Evolutionary conservation across 2,797 vertebrate genomes (phyloP).

Genomic region (Falco columbarius): DNA sequence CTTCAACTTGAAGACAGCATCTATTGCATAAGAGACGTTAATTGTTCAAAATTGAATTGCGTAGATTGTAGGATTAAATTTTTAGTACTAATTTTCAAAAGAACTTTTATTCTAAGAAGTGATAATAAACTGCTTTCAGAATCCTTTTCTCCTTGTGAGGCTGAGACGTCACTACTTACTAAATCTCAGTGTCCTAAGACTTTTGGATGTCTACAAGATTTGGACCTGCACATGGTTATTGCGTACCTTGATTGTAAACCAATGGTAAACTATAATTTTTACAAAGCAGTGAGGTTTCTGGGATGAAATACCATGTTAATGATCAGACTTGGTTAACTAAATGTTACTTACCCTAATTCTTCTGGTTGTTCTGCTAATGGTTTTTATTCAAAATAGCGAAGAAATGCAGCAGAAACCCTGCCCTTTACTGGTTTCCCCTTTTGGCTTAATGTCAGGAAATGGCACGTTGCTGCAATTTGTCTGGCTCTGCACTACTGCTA

Average conservation of each 20-base stretch:
- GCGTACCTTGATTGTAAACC: background rate
- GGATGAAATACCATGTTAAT: background rate
- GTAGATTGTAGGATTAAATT: background rate
- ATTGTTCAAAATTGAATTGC: background rate
- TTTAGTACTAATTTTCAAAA: background rate
- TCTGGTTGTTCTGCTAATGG: constrained; percentile 4
- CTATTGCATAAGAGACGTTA: background rate
- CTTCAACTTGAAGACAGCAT: background rate
- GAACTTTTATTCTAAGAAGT: background rate
- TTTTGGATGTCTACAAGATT: background rate
- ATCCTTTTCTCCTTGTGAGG: background rate
- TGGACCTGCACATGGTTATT: background rate
- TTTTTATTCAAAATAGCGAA: constrained; percentile 33
- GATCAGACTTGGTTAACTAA: background rate
- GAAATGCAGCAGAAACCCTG: constrained; percentile 43
- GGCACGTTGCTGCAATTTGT: constrained; percentile 30
- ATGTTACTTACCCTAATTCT: background rate
- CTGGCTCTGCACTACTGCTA: constrained; percentile 4
- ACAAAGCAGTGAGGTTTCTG: background rate
- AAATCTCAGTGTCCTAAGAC: background rate
- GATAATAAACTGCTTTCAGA: background rate
- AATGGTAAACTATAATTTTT: background rate
- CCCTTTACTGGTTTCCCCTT: constrained; percentile 18
- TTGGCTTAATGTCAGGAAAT: constrained; percentile 52
- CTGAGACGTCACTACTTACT: background rate